Evolutionary conservation across 2,113 vertebrate species (phyloP), one percentile per base, ranked within the genome.

Genomic region (Chaenocephalus aceratus): DNA sequence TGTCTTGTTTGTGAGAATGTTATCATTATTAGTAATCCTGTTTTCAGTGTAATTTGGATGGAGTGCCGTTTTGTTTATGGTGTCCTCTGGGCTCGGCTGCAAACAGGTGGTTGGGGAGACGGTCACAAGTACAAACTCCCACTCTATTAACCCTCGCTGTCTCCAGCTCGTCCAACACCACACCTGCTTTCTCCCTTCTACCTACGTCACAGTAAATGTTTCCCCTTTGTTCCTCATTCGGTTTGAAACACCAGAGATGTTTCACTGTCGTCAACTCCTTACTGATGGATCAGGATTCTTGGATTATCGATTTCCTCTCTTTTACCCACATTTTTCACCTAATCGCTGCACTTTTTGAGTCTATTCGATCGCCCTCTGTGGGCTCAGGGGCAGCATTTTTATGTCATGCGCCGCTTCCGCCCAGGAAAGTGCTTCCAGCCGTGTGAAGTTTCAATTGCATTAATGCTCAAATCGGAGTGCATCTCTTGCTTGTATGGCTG

Each of bases 331-430:
- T 84, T 83, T 86, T 72, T 71, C 41, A 41, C 36, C 36, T 6
- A 61, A 68, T 51, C 58, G 10, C 66, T 58, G 75, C 52, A 9
- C 52, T 6, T 41, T 30, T 41, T 36, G 34, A 62, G 73, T 89
- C 63, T 41, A 74, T 85, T 62, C 83, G 85, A 91, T 91, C 76
- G 23, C 84, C 77, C 36, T 83, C 77, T 76, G 63, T 89, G 79
- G 83, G 69, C 58, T 51, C 10, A 5, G 74, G 68, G 75, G 90
- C 88, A 88, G 86, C 87, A 26, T 77, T 88, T 91, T 89, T 14
- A 41, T 77, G 51, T 58, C 74, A 4, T 45, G 46, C 62, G 46
- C 62, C 46, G 71, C 75, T 80, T 83, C 87, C 68, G 30, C 61
- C 49, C 63, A 59, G 74, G 72, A 79, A 78, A 80, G 58, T 15